Evolutionary conservation across 2,113 vertebrate genomes (phyloP).

Genomic region (Acrocephalus kingi): DNA sequence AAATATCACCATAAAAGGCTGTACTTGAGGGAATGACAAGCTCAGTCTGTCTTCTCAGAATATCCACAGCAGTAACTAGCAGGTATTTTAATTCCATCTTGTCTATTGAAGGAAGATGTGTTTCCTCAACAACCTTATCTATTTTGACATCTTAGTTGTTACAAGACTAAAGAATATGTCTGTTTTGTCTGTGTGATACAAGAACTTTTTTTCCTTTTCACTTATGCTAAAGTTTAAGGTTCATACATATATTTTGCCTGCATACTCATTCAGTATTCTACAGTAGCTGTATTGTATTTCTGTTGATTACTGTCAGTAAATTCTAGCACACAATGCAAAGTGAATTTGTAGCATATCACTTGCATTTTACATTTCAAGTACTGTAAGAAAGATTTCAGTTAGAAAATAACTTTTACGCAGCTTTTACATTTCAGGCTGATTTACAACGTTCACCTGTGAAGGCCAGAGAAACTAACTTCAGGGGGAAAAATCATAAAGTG

Average conservation of each 20-base stretch:
- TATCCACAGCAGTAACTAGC: constrained; percentile 55
- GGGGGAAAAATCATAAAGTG: not conserved
- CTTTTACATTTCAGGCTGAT: constrained; percentile 29
- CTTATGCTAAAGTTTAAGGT: constrained; percentile 55
- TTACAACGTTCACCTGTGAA: not conserved
- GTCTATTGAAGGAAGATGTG: constrained; percentile 59
- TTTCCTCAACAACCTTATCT: constrained; percentile 68
- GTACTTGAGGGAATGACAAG: constrained; percentile 46
- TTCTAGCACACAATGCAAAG: constrained; percentile 54
- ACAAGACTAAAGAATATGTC: constrained; percentile 21
- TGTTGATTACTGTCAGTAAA: constrained; percentile 63
- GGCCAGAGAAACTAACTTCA: constrained; percentile 3
- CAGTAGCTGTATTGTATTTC: constrained; percentile 44
- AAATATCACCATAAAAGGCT: constrained; percentile 32
- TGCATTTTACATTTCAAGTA: constrained; percentile 53
- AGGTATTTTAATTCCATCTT: constrained; percentile 67
- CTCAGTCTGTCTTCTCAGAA: constrained; percentile 51
- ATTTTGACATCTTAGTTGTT: constrained; percentile 68
- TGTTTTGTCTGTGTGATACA: constrained; percentile 35
- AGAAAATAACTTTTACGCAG: constrained; percentile 26
- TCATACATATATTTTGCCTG: constrained; percentile 33
- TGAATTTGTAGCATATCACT: constrained; percentile 47
- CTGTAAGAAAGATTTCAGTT: constrained; percentile 14
- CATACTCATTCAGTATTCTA: constrained; percentile 37
- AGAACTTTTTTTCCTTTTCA: constrained; percentile 50